Conservation (phyloP, 2,888 invertebrate species). For the Stenoptilia bipunctidactyla region DNA sequence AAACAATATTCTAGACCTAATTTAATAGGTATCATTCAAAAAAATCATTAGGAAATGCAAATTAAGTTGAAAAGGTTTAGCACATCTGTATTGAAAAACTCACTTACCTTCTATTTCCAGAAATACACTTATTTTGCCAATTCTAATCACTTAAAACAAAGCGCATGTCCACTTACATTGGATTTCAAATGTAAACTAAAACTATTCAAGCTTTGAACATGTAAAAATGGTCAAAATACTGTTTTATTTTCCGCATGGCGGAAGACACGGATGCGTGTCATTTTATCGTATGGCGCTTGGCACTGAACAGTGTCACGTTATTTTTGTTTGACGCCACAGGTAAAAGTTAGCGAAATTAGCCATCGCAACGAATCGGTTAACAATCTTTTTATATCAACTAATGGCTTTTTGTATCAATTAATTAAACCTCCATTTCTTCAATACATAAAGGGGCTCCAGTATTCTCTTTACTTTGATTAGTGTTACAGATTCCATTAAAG, state of each 20-base stretch:
- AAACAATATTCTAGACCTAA: constrained; percentile 13
- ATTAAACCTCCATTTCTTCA: no score
- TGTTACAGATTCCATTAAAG: no score
- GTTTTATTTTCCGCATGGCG: constrained; percentile 17
- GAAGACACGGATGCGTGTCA: constrained; percentile 17
- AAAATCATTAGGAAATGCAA: constrained; percentile 12
- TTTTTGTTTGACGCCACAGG: no score
- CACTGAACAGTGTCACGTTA: constrained; percentile 16
- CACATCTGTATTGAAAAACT: constrained; percentile 15
- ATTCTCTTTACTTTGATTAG: no score
- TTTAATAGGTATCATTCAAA: constrained; percentile 13
- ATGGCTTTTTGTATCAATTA: no score
- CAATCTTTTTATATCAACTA: no score
- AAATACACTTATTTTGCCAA: constrained; percentile 17
- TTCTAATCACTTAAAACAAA: constrained; percentile 15
- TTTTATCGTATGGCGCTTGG: constrained; percentile 17
- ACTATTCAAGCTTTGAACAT: constrained; percentile 12
- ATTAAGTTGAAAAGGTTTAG: constrained; percentile 16
- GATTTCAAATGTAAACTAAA: constrained; percentile 16
- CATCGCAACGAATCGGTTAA: no score
- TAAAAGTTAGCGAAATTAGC: no score
- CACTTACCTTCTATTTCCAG: constrained; percentile 17
- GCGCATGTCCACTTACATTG: constrained; percentile 15
- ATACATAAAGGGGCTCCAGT: no score
- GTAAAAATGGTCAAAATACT: constrained; percentile 14